These are phyloP conservation scores for Pundamilia nyererei DNA, from an alignment of 2,113 vertebrate species.

Conservation along the genomic window DNA sequence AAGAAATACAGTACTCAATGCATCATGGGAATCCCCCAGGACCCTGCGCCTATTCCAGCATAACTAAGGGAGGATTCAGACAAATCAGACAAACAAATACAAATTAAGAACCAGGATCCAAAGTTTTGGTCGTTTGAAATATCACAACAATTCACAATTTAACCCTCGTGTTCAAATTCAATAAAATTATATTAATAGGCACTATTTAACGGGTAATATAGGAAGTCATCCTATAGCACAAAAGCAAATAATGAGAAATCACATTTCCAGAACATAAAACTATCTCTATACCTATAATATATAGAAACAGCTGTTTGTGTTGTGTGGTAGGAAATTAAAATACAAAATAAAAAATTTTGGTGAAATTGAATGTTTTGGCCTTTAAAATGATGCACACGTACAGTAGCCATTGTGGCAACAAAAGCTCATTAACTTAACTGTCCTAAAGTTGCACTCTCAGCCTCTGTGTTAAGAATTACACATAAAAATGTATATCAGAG, in stretches of 20 bases:
- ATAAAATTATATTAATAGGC: not conserved
- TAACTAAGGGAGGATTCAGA: not conserved
- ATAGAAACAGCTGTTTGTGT: not conserved
- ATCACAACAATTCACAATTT: not conserved
- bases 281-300: not conserved
- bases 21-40: not conserved
- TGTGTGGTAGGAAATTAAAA: not conserved
- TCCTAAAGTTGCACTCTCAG: not conserved
- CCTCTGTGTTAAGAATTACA: not conserved
- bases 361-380: not conserved
- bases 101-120: not conserved
- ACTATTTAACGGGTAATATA: not conserved
- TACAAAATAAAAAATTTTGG: fast-evolving
- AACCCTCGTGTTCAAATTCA: not conserved
- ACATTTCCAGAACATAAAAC: not conserved
- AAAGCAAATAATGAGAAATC: not conserved
- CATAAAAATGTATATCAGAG: not conserved
- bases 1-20: not conserved
- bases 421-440: not conserved
- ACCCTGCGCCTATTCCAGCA: not conserved
- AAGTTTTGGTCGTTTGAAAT: not conserved
- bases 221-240: not conserved
- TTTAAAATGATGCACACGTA: not conserved
- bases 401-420: not conserved
- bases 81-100: not conserved